Evolutionary conservation across 1,140 invertebrate species (phyloP).

Genomic region (Drosophila rhopaloa): DNA sequence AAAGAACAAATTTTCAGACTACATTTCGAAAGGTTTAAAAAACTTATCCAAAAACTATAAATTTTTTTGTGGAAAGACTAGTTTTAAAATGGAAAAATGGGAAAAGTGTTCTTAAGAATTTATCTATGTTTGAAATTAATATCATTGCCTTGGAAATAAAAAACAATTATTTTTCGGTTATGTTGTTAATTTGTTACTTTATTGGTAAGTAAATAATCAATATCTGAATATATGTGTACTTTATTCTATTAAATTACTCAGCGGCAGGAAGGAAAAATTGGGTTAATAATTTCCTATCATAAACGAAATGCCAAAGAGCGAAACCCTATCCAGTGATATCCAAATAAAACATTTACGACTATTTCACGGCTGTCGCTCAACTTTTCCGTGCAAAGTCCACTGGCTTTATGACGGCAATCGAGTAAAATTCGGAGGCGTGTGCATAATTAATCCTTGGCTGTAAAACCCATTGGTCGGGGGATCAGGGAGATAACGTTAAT

Average conservation of each 20-base stretch:
- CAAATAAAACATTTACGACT: slow-evolving; percentile 14
- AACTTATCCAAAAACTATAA: no score
- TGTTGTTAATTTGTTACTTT: no score
- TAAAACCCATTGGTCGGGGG: slow-evolving; percentile 12
- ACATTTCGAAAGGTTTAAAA: no score
- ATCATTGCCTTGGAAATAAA: no score
- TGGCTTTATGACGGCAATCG: slow-evolving; percentile 58
- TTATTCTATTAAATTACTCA: neutral
- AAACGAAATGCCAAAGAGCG: neutral
- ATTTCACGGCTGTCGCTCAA: slow-evolving; percentile 3
- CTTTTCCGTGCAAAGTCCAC: slow-evolving; percentile 35
- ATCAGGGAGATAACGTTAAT: slow-evolving; percentile 17
- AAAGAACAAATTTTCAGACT: no score
- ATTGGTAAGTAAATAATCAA: neutral
- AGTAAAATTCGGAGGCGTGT: slow-evolving; percentile 50
- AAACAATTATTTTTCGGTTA: no score
- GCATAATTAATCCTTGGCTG: slow-evolving; percentile 50
- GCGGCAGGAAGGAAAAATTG: neutral
- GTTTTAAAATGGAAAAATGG: no score
- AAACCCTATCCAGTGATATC: neutral
- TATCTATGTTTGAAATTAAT: no score
- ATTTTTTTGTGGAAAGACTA: no score
- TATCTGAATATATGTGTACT: neutral
- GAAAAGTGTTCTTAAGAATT: no score
- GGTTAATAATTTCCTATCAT: neutral